Evolutionary conservation across 2,113 vertebrate genomes (phyloP).

Genomic region (Gymnobelideus leadbeateri): DNA sequence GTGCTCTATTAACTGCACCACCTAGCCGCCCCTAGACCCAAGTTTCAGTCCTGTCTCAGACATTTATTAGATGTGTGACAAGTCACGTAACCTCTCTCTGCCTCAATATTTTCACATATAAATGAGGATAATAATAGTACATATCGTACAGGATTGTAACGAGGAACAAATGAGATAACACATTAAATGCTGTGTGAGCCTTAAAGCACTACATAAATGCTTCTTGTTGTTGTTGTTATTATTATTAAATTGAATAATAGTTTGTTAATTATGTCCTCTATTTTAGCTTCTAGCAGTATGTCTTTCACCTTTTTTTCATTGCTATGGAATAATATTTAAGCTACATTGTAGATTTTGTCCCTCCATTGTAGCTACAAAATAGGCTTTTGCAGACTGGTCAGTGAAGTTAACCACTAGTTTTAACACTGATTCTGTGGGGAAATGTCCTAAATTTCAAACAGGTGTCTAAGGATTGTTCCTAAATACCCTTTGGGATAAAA

Average conservation of each 20-base stretch:
- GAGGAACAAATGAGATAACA: neutral
- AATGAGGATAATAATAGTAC: neutral
- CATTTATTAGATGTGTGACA: neutral
- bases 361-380: too few relatives aligned
- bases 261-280: neutral
- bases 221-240: neutral
- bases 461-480: neutral
- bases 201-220: neutral
- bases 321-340: neutral
- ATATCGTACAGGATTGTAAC: neutral
- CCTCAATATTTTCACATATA: neutral
- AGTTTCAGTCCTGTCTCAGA: neutral
- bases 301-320: neutral
- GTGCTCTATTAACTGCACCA: too few relatives aligned
- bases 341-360: neutral
- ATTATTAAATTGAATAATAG: neutral
- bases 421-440: neutral
- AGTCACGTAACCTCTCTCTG: neutral
- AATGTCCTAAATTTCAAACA: neutral
- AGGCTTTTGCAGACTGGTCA: neutral
- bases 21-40: too few relatives aligned
- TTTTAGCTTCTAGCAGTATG: neutral
- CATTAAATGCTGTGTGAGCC: neutral
- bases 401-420: neutral
- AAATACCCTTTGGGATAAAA: neutral